Evolutionary conservation across 2,888 invertebrate genomes (phyloP).

Genomic region (Barypeithes pellucidus): DNA sequence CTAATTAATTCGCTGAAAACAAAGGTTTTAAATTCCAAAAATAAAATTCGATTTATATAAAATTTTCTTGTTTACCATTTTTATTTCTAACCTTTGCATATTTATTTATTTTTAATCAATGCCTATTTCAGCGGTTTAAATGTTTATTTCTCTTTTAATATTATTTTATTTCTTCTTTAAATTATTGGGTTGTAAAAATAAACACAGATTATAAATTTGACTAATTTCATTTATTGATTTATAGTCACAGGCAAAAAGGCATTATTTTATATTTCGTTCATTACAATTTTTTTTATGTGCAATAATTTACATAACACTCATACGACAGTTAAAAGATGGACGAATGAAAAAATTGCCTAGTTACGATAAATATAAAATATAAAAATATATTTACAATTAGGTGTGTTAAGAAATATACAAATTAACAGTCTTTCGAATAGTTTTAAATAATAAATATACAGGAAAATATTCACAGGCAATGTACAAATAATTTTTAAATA

Average conservation of each 20-base stretch:
- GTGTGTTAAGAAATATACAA: constrained; percentile 36
- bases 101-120: no score
- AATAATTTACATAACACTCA: constrained; percentile 33
- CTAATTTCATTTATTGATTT: constrained; percentile 42
- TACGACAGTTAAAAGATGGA: constrained; percentile 24
- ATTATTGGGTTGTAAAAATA: constrained; percentile 8
- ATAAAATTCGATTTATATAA: no score
- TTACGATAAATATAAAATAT: constrained; percentile 43
- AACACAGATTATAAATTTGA: constrained; percentile 37
- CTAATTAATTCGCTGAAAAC: no score
- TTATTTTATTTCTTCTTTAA: not conserved
- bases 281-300: constrained; percentile 31
- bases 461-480: constrained; percentile 34
- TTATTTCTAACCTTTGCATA: no score
- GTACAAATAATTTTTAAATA: constrained; percentile 12
- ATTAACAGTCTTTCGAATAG: constrained; percentile 48
- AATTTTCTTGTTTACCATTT: no score
- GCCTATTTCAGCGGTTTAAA: no score
- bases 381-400: constrained; percentile 36
- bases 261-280: constrained; percentile 29
- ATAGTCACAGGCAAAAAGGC: constrained; percentile 43
- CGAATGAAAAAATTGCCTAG: constrained; percentile 30
- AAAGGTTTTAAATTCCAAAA: no score
- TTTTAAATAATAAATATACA: constrained; percentile 50
- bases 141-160: not conserved